These are phyloP conservation scores for Synodontis membranacea DNA, from an alignment of 2,113 vertebrate species.

Conservation along the genomic window DNA sequence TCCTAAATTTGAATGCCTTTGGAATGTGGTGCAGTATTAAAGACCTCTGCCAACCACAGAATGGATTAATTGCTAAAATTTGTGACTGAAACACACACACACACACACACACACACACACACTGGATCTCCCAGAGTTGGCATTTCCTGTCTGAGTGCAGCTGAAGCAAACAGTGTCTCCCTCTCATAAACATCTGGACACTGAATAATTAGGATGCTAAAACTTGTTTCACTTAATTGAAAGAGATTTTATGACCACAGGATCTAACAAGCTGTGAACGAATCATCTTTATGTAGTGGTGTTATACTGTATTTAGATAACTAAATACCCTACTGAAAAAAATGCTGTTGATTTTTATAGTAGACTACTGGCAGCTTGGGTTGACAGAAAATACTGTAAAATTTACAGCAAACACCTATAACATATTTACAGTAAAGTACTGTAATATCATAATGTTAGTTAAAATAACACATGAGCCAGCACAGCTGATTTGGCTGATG, in stretches of 20 bases:
- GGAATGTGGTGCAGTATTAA: slow-evolving; percentile 45
- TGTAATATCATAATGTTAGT: no score
- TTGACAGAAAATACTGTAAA: no score
- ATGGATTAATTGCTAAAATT: slow-evolving; percentile 37
- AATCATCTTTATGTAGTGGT: background rate
- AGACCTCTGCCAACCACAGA: slow-evolving; percentile 39
- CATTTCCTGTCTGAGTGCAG: slow-evolving; percentile 25
- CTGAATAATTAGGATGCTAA: slow-evolving; percentile 7
- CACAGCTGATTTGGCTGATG: no score
- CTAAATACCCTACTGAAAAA: no score
- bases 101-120: slow-evolving; percentile 7
- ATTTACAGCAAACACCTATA: no score
- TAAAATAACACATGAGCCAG: no score
- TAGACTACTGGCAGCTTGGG: no score
- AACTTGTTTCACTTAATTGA: slow-evolving; percentile 1
- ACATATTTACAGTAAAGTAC: no score
- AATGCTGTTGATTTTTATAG: no score
- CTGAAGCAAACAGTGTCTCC: background rate
- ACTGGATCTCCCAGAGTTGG: background rate
- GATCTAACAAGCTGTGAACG: slow-evolving; percentile 17
- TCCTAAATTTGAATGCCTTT: slow-evolving; percentile 37
- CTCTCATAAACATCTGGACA: slow-evolving; percentile 23
- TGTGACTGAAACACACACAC: background rate
- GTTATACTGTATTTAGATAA: background rate
- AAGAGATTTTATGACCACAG: slow-evolving; percentile 15